These are phyloP conservation scores for Moxostoma hubbsi DNA, from an alignment of 2,797 vertebrate species.

Conservation along the genomic window DNA sequence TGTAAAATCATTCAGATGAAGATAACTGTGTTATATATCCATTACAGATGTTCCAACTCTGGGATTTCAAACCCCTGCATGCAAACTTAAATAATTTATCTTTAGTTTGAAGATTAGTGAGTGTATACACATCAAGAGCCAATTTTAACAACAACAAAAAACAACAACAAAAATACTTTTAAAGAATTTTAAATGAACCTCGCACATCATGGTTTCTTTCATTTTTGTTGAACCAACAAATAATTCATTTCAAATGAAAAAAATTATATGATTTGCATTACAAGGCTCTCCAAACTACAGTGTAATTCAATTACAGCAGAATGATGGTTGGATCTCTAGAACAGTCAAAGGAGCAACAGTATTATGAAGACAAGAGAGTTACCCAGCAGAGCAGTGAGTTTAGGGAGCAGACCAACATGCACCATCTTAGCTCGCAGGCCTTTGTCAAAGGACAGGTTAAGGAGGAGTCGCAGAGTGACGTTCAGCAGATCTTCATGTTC, in stretches of 20 bases:
- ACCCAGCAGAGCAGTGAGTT: constrained; percentile 88
- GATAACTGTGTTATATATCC: not conserved
- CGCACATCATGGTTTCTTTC: not conserved
- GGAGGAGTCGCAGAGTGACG: constrained; percentile 85
- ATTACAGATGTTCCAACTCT: not conserved
- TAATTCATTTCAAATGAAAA: not conserved
- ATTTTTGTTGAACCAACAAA: not conserved
- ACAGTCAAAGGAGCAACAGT: not conserved
- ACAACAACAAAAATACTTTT: not conserved
- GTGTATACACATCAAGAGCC: not conserved
- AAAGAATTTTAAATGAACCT: not conserved
- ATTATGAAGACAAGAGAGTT: constrained; percentile 49
- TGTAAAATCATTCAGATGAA: constrained; percentile 22
- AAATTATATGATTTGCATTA: constrained; percentile 3
- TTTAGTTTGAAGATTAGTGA: constrained; percentile 13
- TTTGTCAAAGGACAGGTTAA: constrained; percentile 92
- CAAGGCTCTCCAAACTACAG: not conserved
- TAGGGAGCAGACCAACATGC: constrained; percentile 87
- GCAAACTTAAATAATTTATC: not conserved
- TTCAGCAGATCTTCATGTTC: constrained; percentile 87
- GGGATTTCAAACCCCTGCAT: not conserved
- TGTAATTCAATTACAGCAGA: not conserved
- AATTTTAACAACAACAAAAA: not conserved
- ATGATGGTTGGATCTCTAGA: not conserved
- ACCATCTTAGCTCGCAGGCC: constrained; percentile 90